phyloP scores from a whole-genome alignment of 37 sponge, comb jelly and placozoan genomes.

The Chondrosia reniformis region DNA sequence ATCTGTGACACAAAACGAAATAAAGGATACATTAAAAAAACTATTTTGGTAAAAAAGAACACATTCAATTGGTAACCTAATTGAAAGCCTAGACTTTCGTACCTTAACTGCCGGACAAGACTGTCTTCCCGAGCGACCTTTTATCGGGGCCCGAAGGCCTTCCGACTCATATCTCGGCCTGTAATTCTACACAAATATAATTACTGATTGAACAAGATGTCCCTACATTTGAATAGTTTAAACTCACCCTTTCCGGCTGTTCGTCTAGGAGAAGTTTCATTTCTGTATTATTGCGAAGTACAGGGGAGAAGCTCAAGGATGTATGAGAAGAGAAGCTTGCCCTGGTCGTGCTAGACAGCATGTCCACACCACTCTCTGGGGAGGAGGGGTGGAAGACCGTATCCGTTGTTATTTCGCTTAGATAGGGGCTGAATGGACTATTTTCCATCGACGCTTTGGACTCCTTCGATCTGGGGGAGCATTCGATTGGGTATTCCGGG shows the following conservation, averaged over 20 bases:
- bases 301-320: not conserved
- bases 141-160: conserved; percentile 75
- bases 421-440: too few species aligned
- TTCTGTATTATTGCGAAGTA: not conserved
- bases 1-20: too few species aligned
- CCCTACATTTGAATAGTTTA: not conserved
- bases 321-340: not conserved
- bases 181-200: conserved; percentile 48
- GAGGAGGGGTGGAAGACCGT: conserved; percentile 11
- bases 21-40: too few species aligned
- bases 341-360: not conserved
- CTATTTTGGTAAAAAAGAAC: too few species aligned
- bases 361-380: conserved; percentile 35
- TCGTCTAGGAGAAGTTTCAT: conserved; percentile 37
- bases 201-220: not conserved
- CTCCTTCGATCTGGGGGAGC: too few species aligned
- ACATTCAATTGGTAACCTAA: too few species aligned
- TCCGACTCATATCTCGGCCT: conserved; percentile 78
- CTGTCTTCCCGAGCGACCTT: conserved; percentile 38
- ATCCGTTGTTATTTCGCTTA: too few species aligned
- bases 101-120: conserved; percentile 70
- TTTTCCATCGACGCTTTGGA: too few species aligned
- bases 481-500: too few species aligned
- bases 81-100: not conserved
- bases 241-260: conserved; percentile 71